Evolutionary conservation across 2,888 invertebrate genomes (phyloP), one percentile per base, ranked within the genome.

Genomic region (Cinara cedri): DNA sequence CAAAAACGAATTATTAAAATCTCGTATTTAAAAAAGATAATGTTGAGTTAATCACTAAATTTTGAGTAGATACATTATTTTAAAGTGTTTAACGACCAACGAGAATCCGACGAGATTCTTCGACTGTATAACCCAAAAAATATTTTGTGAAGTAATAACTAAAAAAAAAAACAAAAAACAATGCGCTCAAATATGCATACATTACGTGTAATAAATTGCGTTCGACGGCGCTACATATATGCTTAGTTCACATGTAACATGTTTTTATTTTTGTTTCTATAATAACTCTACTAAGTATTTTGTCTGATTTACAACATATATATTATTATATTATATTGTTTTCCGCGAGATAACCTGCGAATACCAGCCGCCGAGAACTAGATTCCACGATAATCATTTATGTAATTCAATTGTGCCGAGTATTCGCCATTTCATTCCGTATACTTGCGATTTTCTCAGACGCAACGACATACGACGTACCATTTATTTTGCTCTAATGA

Each of bases 401-500:
- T 44, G 26, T 26, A 54, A 71, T 42, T n/a, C 19, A 19, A 68
- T 68, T 68, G 13, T 0, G 13, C 14, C n/a, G 42, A 21, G 42
- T 24, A 13, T 26, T 16, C 10, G 42, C 21, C 3, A 24, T 26
- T 60, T 72, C n/a, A 44, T 19, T 13, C 8, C 51, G 9, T 51
- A 13, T 34, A 34, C 34, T 34, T 34, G 34, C 34, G 6, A 34
- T 34, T 34, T 34, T 34, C 34, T 34, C 34, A 34, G 42, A 24
- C 42, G 8, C 21, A 19, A 16, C 34, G 14, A 55, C 26, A 19
- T 57, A 46, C 13, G 13, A 60, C 14, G 8, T 34, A 26, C n/a
- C 26, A 14, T 34, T 26, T 13, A 24, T 14, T 57, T 24, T 21
- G 26, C n/a, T 54, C 49, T 72, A 72, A 62, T 34, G 60, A 72